Conservation (phyloP, 2,113 vertebrate genomes). For the Vombatus ursinus region DNA sequence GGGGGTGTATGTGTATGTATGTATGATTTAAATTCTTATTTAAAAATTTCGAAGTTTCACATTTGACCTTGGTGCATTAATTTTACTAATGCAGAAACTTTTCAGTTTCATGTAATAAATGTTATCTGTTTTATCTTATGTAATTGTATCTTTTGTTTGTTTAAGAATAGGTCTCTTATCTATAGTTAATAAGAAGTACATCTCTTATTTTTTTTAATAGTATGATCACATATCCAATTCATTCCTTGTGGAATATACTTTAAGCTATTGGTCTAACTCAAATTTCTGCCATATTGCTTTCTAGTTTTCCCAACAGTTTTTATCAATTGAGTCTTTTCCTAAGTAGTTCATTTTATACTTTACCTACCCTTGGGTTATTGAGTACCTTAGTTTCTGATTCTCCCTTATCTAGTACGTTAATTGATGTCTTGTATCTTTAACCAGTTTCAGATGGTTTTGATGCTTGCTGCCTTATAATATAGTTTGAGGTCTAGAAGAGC, state of each 20-base stretch:
- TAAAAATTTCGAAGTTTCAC: too few species aligned
- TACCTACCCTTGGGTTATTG: neutral
- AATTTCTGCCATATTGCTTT: neutral
- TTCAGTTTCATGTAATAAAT: too few species aligned
- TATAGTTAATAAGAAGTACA: neutral
- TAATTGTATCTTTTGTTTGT: too few species aligned
- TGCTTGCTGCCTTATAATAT: neutral
- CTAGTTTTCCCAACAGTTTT: neutral
- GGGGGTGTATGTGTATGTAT: too few species aligned
- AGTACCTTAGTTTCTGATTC: neutral
- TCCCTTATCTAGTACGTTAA: neutral
- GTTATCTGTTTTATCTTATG: too few species aligned
- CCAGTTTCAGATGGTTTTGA: constrained; percentile 64
- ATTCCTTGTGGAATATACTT: neutral
- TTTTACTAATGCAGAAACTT: too few species aligned
- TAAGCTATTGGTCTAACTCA: neutral
- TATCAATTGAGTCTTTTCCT: neutral
- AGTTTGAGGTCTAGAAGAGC: too few species aligned
- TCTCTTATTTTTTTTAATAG: neutral
- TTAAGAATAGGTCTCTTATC: neutral
- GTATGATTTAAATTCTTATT: too few species aligned
- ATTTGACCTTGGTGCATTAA: too few species aligned
- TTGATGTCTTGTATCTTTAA: neutral
- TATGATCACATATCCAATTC: neutral
- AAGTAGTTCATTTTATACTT: neutral